Conservation (phyloP, 2,113 vertebrate species). For the Taxidea taxus region DNA sequence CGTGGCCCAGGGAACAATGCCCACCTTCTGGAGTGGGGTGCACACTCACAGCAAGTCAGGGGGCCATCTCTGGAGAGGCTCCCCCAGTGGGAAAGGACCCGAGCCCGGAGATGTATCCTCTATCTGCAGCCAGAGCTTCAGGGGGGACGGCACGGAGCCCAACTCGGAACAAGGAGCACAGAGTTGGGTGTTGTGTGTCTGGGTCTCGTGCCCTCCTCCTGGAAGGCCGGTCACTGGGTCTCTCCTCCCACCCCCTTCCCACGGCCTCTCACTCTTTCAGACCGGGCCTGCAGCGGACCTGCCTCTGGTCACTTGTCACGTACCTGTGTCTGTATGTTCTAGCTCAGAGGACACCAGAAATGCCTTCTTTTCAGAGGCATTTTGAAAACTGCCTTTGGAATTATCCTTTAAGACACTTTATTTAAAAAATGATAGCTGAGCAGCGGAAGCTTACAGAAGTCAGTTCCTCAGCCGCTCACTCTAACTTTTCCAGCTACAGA, state of each 20-base stretch:
- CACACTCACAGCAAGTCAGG: neutral
- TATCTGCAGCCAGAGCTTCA: too few relatives aligned
- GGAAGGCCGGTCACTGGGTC: too few relatives aligned
- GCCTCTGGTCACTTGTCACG: neutral
- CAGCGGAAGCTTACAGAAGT: neutral
- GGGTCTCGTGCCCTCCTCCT: too few relatives aligned
- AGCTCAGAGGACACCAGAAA: neutral
- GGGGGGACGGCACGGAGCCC: neutral
- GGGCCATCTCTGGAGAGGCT: neutral
- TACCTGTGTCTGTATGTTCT: neutral
- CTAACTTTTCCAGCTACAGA: neutral
- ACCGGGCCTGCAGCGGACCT: too few relatives aligned
- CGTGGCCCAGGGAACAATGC: rapidly evolving
- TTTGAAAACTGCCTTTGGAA: neutral
- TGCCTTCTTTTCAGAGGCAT: neutral
- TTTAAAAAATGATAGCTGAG: neutral
- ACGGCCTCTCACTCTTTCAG: neutral
- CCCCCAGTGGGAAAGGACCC: neutral
- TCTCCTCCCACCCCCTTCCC: neutral
- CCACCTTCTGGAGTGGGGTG: neutral
- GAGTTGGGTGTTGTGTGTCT: too few relatives aligned
- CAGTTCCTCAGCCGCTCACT: neutral
- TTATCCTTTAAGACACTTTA: neutral
- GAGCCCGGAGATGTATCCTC: neutral
- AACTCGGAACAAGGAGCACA: neutral